Evolutionary conservation across 2,888 invertebrate genomes (phyloP).

Genomic region (Dioctria linearis): DNA sequence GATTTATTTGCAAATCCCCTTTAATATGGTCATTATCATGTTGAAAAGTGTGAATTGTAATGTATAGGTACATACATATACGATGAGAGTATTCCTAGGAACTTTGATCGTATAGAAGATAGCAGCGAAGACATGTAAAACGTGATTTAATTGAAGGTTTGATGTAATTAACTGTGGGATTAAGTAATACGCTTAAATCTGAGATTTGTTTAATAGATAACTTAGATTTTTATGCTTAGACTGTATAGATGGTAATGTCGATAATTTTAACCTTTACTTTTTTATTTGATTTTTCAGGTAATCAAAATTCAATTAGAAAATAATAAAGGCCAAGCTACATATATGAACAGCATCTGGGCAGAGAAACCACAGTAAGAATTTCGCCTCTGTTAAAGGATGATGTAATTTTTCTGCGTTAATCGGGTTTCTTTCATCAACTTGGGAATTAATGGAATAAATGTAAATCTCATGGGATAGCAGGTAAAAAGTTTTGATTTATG

Average conservation of each 20-base stretch:
- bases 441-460: conserved; percentile 8
- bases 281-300: conserved; percentile 6
- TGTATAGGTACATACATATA: neutral
- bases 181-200: too few relatives aligned
- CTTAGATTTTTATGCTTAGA: too few relatives aligned
- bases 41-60: neutral
- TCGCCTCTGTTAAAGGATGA: conserved; percentile 21
- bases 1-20: conserved; percentile 19
- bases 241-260: too few relatives aligned
- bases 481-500: conserved; percentile 10
- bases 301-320: conserved; percentile 38
- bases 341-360: neutral
- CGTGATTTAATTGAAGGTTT: neutral
- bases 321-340: neutral
- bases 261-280: neutral
- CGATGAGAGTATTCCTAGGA: too few relatives aligned
- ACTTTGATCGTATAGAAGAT: neutral
- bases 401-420: conserved; percentile 12
- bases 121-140: neutral
- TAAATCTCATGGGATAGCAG: conserved; percentile 12
- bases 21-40: neutral
- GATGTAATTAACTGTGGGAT: too few relatives aligned
- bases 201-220: too few relatives aligned
- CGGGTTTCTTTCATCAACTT: conserved; percentile 23
- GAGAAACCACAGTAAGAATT: neutral